Evolutionary conservation across 2,888 invertebrate genomes (phyloP).

Genomic region (Drosophila meridionalis): DNA sequence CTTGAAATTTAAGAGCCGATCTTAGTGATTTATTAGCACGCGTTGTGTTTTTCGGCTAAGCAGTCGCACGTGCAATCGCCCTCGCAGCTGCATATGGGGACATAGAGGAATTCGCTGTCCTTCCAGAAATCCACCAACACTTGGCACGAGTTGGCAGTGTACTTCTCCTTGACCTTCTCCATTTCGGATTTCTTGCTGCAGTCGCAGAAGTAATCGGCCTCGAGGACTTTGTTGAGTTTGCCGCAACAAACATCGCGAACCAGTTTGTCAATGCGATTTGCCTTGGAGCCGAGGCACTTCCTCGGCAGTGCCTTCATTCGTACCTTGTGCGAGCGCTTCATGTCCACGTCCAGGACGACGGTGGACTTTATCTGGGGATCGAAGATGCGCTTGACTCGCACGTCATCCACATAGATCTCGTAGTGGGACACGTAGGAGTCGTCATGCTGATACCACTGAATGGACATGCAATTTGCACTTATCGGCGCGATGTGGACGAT

Average conservation of each 20-base stretch:
- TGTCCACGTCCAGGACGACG: conserved; percentile 55
- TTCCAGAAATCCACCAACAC: conserved; percentile 61
- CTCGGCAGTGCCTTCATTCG: conserved; percentile 39
- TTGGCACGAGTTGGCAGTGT: conserved; percentile 28
- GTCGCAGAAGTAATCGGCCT: conserved; percentile 39
- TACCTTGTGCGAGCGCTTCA: conserved; percentile 35
- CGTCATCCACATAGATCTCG: conserved; percentile 53
- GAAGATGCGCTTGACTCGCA: conserved; percentile 41
- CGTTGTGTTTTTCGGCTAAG: not conserved
- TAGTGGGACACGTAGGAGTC: conserved; percentile 48
- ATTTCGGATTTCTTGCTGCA: conserved; percentile 31
- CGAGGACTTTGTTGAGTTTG: conserved; percentile 15
- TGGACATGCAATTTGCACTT: conserved; percentile 35
- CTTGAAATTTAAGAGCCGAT: not conserved
- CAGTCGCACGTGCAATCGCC: conserved; percentile 40
- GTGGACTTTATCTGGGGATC: conserved; percentile 36
- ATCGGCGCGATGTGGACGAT: conserved; percentile 44
- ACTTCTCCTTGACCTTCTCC: conserved; percentile 7
- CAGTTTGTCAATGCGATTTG: conserved; percentile 34
- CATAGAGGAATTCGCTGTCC: conserved; percentile 62
- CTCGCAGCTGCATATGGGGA: conserved; percentile 37
- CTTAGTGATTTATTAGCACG: not conserved
- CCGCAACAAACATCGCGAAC: conserved; percentile 44
- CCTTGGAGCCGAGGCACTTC: not conserved
- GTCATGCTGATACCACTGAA: conserved; percentile 65